Conservation (phyloP, 2,113 vertebrate species). For the Sylvietta virens region DNA sequence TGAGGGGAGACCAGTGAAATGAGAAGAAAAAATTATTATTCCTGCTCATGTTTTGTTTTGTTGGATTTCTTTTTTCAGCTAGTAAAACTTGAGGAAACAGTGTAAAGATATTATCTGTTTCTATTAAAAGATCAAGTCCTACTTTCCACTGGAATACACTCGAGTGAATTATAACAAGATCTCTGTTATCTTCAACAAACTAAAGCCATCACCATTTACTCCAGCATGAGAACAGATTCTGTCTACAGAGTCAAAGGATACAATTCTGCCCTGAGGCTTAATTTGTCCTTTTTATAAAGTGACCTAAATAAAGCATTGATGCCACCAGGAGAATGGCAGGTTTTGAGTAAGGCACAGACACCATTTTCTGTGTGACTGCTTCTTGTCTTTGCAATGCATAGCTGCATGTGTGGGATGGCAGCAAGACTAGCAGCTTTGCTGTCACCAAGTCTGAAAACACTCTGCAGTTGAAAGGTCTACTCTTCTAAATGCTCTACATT, state of each 20-base stretch:
- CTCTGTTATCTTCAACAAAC: neutral
- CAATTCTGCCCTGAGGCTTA: neutral
- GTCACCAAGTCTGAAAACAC: neutral
- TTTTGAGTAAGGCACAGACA: neutral
- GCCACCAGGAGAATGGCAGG: slow-evolving; percentile 22
- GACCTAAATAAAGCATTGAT: slow-evolving; percentile 21
- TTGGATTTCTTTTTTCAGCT: neutral
- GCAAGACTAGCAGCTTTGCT: neutral
- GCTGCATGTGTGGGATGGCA: neutral
- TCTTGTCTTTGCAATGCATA: neutral
- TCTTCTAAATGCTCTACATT: neutral
- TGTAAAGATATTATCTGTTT: neutral
- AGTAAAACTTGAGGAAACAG: neutral
- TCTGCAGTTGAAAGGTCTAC: neutral
- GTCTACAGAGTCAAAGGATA: neutral
- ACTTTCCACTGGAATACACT: neutral
- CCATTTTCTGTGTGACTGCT: slow-evolving; percentile 17
- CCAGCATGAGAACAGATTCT: neutral
- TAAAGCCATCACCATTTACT: neutral
- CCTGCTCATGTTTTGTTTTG: neutral
- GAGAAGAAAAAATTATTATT: neutral
- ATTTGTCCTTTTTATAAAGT: slow-evolving; percentile 34
- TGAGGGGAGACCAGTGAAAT: neutral
- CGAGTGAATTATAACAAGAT: neutral
- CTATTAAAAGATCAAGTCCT: neutral